Conservation (phyloP, 2,797 vertebrate genomes). For the Streptopelia turtur region DNA sequence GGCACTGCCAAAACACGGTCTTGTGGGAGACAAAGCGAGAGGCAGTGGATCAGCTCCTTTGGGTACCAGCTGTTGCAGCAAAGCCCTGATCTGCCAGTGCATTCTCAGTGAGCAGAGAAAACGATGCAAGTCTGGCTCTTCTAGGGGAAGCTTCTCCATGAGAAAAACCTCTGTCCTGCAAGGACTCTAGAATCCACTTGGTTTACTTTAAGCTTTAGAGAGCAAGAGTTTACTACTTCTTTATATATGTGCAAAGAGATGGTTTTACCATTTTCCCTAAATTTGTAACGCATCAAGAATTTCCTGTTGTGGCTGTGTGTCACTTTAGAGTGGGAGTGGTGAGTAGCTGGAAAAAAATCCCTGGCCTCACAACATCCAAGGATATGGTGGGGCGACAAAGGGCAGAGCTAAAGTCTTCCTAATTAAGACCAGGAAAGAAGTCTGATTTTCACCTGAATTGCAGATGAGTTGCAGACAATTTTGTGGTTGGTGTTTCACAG, state of each 20-base stretch:
- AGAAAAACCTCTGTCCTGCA: not conserved
- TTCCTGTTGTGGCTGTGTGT: constrained; percentile 17
- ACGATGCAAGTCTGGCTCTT: not conserved
- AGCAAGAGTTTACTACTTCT: not conserved
- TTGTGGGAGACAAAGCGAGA: not conserved
- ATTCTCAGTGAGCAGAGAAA: not conserved
- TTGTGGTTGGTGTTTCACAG: not conserved
- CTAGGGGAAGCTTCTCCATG: not conserved
- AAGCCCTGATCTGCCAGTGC: not conserved
- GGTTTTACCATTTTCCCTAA: not conserved
- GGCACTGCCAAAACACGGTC: not conserved
- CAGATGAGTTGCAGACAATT: not conserved
- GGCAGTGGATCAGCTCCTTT: not conserved
- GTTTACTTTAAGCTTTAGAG: not conserved
- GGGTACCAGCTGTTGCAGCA: not conserved
- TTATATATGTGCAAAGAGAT: not conserved
- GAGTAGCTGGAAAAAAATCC: not conserved
- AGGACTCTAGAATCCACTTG: not conserved
- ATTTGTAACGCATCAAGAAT: constrained; percentile 18
- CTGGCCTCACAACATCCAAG: not conserved
- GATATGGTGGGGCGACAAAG: not conserved
- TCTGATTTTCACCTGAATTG: not conserved
- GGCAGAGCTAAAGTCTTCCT: not conserved
- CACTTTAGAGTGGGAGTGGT: not conserved
- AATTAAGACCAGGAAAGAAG: not conserved